phyloP scores from a whole-genome alignment of 2,113 vertebrate genomes.

The Haemorhous mexicanus region DNA sequence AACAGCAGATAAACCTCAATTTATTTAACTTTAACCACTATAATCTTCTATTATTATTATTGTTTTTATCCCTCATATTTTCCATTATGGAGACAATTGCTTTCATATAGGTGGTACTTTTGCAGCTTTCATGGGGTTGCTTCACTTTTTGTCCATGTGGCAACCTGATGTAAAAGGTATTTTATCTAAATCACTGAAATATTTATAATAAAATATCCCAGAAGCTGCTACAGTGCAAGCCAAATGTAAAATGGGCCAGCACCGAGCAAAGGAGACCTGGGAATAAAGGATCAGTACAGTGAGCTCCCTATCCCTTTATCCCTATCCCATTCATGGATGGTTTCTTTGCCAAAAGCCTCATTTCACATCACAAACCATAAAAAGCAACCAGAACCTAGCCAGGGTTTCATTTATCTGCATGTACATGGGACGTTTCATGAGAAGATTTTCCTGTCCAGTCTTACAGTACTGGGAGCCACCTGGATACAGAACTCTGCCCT shows the following conservation, averaged over 20 bases:
- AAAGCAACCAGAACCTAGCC: not conserved
- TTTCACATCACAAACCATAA: not conserved
- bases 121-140: not conserved
- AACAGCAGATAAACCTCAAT: not conserved
- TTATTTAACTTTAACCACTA: not conserved
- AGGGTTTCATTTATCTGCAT: not conserved
- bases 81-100: not conserved
- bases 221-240: not conserved
- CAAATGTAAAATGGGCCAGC: not conserved
- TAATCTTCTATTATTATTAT: no score
- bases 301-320: not conserved
- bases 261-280: accelerated
- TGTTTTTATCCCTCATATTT: not conserved
- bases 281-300: not conserved
- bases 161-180: accelerated
- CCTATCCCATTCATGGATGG: not conserved
- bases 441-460: not conserved
- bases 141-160: accelerated
- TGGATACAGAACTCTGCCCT: not conserved
- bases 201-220: not conserved
- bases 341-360: not conserved
- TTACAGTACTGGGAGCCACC: not conserved
- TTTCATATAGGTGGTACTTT: accelerated
- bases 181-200: not conserved
- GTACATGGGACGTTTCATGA: accelerated